Evolutionary conservation across 2,888 invertebrate genomes (phyloP).

Genomic region (Silvanus unidentatus): DNA sequence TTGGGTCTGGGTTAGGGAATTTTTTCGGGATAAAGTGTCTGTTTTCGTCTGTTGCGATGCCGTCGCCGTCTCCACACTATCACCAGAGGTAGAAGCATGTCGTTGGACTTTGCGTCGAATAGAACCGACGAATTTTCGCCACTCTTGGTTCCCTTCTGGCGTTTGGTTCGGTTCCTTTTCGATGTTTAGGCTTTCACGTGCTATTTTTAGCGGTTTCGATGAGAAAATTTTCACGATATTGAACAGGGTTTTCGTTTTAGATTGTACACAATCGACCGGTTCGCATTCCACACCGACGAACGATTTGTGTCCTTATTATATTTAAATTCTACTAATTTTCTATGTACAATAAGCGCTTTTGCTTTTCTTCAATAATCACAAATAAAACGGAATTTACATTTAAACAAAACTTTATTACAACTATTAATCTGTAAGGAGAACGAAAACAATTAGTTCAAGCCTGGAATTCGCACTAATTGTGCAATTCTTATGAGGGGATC

Average conservation of each 20-base stretch:
- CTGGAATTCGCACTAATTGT: too few species aligned
- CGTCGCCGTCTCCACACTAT: slow-evolving; percentile 2
- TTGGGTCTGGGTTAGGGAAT: slow-evolving; percentile 45
- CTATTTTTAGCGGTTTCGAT: slow-evolving; percentile 37
- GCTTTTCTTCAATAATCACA: not conserved
- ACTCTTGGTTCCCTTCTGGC: slow-evolving; percentile 37
- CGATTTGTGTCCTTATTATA: slow-evolving; percentile 1
- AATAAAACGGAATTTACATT: too few species aligned
- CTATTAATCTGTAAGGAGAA: too few species aligned
- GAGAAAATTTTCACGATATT: slow-evolving; percentile 41
- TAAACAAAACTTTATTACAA: too few species aligned
- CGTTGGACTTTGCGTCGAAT: slow-evolving; percentile 46
- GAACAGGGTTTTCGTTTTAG: slow-evolving; percentile 35
- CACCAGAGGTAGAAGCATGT: slow-evolving; percentile 36
- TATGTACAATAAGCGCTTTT: slow-evolving; percentile 1
- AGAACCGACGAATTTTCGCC: slow-evolving; percentile 46
- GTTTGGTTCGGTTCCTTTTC: slow-evolving; percentile 30
- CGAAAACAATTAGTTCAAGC: too few species aligned
- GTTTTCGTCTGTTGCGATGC: slow-evolving; percentile 27
- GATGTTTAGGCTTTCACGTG: slow-evolving; percentile 40
- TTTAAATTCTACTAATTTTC: not conserved
- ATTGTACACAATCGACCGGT: slow-evolving; percentile 10
- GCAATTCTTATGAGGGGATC: too few species aligned
- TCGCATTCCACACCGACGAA: not conserved
- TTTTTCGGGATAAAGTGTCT: slow-evolving; percentile 39